A percentile compares a stretch with the other conserved stretches of the same genome.
These are phyloP conservation scores for Eurosta solidaginis DNA, from an alignment of 1,140 invertebrate genomes.

Conservation along the genomic window DNA sequence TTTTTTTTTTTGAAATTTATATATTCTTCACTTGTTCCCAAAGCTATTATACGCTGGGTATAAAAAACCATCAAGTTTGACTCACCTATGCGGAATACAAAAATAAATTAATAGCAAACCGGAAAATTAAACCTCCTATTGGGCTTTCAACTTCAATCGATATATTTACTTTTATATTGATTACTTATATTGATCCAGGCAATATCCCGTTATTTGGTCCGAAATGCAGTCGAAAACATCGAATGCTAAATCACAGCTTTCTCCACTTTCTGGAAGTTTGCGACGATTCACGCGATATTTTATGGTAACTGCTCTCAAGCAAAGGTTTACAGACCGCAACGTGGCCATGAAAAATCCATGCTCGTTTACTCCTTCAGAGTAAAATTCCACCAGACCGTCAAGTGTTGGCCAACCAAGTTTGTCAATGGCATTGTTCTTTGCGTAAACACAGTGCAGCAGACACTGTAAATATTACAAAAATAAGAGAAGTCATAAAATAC, in stretches of 20 bases:
- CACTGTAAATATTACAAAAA: slow-evolving; percentile 41
- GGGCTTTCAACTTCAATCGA: too few species aligned
- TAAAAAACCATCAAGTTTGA: too few species aligned
- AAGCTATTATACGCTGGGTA: too few species aligned
- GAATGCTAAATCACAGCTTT: slow-evolving; percentile 73
- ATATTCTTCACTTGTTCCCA: too few species aligned
- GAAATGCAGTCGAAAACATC: slow-evolving; percentile 77
- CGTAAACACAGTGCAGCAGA: slow-evolving; percentile 58
- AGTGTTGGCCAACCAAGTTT: slow-evolving; percentile 68
- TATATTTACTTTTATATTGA: neutral
- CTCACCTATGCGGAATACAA: too few species aligned
- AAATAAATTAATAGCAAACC: too few species aligned
- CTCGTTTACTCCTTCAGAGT: slow-evolving; percentile 72
- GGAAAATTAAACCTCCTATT: too few species aligned
- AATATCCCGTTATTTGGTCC: slow-evolving; percentile 71
- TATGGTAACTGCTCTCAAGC: slow-evolving; percentile 64
- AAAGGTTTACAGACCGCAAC: slow-evolving; percentile 68
- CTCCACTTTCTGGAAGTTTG: slow-evolving; percentile 63
- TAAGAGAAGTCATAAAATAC: neutral
- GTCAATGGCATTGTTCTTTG: slow-evolving; percentile 56
- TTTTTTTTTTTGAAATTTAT: too few species aligned
- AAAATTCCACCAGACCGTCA: slow-evolving; percentile 70
- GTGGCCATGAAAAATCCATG: slow-evolving; percentile 73
- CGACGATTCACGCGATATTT: slow-evolving; percentile 51
- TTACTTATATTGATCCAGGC: slow-evolving; percentile 54